Percentiles rank a stretch among this genome's conserved stretches.
Evolutionary conservation across 2,888 invertebrate species (phyloP).

Genomic region (Tholera decimalis): DNA sequence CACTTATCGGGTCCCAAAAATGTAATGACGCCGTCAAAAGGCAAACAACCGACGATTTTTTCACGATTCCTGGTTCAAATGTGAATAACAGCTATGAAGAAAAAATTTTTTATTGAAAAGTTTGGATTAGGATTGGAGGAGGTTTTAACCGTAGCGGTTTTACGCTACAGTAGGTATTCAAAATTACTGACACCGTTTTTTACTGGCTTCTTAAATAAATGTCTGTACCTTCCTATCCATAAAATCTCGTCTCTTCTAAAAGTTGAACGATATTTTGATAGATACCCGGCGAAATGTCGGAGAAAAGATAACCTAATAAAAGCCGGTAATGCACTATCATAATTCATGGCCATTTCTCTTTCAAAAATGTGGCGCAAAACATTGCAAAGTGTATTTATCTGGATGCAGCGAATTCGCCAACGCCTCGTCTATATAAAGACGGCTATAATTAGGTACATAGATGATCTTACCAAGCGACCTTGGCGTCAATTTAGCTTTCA

Average conservation of each 20-base stretch:
- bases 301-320: constrained; percentile 42
- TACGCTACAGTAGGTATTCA: no score
- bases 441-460: constrained; percentile 61
- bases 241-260: constrained; percentile 21
- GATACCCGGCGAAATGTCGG: constrained; percentile 21
- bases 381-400: constrained; percentile 34
- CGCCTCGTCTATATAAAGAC: constrained; percentile 59
- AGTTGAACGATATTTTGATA: constrained; percentile 20
- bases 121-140: no score
- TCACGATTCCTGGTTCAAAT: no score
- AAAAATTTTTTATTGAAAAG: no score
- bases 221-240: no score
- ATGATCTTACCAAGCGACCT: constrained; percentile 63
- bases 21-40: no score
- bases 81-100: no score
- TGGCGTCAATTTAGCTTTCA: constrained; percentile 61
- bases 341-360: constrained; percentile 28
- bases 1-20: no score
- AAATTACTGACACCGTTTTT: neutral
- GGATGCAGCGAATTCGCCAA: constrained; percentile 55
- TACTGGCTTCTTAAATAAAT: neutral
- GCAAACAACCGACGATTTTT: no score
- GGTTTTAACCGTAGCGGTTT: no score
- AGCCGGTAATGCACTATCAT: constrained; percentile 41
- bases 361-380: constrained; percentile 24